Percentiles rank a stretch among this genome's conserved stretches.
phyloP scores from a whole-genome alignment of 2,888 invertebrate genomes.

The Xanthia icteritia region DNA sequence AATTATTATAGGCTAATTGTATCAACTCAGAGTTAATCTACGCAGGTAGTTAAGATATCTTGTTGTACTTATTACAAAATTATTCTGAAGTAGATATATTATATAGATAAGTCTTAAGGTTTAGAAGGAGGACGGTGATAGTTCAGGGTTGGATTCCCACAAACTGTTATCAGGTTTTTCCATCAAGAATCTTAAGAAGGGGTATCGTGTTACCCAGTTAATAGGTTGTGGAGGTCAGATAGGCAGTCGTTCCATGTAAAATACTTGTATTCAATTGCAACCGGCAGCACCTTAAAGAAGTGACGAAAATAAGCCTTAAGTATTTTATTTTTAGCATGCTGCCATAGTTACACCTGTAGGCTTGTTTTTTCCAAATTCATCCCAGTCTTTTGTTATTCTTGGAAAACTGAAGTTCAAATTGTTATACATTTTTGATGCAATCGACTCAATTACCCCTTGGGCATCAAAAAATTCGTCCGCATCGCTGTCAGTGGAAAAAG shows the following conservation, averaged over 20 bases:
- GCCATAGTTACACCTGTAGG: neutral
- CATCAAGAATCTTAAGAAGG: neutral
- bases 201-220: no score
- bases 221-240: no score
- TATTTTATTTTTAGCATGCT: neutral
- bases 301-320: neutral
- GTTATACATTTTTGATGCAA: neutral
- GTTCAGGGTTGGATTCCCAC: neutral
- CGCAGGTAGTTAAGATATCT: neutral
- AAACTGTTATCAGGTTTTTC: neutral
- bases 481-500: no score
- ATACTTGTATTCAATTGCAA: no score
- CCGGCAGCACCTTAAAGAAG: no score
- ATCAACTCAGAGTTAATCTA: neutral
- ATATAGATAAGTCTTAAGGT: neutral
- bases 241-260: no score
- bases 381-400: neutral
- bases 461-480: no score
- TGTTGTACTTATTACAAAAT: neutral
- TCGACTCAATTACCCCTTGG: neutral
- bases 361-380: neutral
- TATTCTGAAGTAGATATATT: neutral
- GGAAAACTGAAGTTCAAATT: neutral
- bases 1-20: constrained; percentile 1
- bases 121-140: neutral